phyloP scores from a whole-genome alignment of 2,888 invertebrate species.

The Pachydiplax longipennis region DNA sequence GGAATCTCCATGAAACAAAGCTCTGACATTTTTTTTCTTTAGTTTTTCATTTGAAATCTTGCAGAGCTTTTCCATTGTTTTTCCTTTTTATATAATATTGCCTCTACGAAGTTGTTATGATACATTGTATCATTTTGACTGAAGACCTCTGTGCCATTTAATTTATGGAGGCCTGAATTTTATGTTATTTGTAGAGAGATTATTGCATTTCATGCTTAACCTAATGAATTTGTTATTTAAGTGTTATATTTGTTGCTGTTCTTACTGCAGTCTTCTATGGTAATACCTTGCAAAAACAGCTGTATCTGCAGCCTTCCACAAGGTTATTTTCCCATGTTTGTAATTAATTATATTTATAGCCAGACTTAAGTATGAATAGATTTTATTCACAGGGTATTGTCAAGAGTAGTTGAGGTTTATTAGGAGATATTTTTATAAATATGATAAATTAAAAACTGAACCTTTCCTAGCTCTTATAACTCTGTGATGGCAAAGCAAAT shows the following conservation, averaged over 20 bases:
- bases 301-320: not conserved
- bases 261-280: not conserved
- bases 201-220: not conserved
- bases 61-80: not conserved
- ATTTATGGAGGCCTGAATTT: not conserved
- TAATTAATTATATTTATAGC: not conserved
- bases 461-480: not conserved
- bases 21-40: not conserved
- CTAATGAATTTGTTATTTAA: not conserved
- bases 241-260: not conserved
- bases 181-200: not conserved
- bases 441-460: not conserved
- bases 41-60: not conserved
- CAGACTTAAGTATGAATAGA: not conserved
- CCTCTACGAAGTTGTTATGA: not conserved
- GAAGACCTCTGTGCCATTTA: not conserved
- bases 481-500: not conserved
- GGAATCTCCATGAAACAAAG: conserved; percentile 19
- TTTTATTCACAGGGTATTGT: not conserved
- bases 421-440: not conserved
- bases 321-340: not conserved
- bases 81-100: not conserved
- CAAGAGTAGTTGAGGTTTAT: not conserved
- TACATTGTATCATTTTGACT: not conserved
- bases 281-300: not conserved